phyloP scores from a whole-genome alignment of 2,888 invertebrate species.

The Panopea generosa region DNA sequence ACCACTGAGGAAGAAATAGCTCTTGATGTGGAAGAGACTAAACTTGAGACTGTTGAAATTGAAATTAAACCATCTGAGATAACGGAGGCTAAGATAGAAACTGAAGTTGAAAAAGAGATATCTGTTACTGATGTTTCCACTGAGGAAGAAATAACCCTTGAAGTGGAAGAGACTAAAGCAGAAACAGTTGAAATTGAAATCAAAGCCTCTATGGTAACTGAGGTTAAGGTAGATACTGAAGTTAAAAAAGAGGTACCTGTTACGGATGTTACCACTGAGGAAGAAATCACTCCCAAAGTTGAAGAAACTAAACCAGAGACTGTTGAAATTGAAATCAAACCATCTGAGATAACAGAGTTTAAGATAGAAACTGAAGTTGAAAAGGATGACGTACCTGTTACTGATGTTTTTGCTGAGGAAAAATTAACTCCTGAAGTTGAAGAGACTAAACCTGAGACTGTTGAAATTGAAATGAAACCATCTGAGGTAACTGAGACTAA shows the following conservation, averaged over 20 bases:
- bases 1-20: constrained; percentile 3
- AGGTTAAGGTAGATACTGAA: constrained; percentile 9
- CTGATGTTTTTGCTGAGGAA: neutral
- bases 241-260: constrained; percentile 11
- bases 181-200: constrained; percentile 24
- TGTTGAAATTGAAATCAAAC: constrained; percentile 6
- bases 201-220: constrained; percentile 9
- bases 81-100: constrained; percentile 15
- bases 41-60: constrained; percentile 14
- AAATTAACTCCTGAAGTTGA: constrained; percentile 20
- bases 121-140: constrained; percentile 13
- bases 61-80: neutral
- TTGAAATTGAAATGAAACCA: constrained; percentile 26
- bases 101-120: constrained; percentile 13
- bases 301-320: constrained; percentile 16
- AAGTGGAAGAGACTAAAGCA: constrained; percentile 16
- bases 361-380: constrained; percentile 19
- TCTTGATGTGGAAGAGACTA: constrained; percentile 13
- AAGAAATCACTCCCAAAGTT: constrained; percentile 9
- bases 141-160: constrained; percentile 4
- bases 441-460: constrained; percentile 15
- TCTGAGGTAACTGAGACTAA: constrained; percentile 17
- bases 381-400: constrained; percentile 2
- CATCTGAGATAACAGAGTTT: constrained; percentile 1
- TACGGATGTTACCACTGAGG: constrained; percentile 13